Evolutionary conservation across 1,140 invertebrate genomes (phyloP).

Genomic region (Drosophila sucinea): DNA sequence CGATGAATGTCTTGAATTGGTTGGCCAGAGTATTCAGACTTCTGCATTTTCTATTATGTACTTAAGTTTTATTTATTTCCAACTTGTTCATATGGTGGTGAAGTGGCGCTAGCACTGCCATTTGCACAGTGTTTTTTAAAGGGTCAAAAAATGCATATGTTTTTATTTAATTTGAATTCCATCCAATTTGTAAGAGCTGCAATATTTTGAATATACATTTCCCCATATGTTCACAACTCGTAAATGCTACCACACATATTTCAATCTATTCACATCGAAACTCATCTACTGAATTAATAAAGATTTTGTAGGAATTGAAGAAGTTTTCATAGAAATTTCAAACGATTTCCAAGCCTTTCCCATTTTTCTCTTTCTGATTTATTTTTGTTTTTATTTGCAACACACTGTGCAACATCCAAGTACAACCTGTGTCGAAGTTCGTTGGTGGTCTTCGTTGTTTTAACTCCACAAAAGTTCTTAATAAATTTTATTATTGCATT

Average conservation of each 20-base stretch:
- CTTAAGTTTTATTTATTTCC: constrained; percentile 8
- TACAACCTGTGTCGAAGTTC: constrained; percentile 20
- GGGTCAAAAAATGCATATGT: neutral
- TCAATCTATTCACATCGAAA: too few species aligned
- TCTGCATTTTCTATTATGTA: constrained; percentile 14
- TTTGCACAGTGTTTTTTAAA: constrained; percentile 7
- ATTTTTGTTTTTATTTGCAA: neutral
- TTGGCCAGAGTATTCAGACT: constrained; percentile 44
- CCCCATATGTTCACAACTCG: neutral
- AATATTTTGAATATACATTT: neutral
- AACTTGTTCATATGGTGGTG: constrained; percentile 2
- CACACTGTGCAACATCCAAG: neutral
- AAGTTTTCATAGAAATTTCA: too few species aligned
- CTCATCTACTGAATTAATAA: too few species aligned
- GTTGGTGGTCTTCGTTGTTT: constrained; percentile 41
- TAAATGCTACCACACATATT: too few species aligned
- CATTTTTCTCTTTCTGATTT: neutral
- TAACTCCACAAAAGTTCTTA: constrained; percentile 61
- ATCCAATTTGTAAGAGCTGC: neutral
- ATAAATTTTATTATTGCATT: constrained; percentile 63
- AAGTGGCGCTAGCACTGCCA: neutral
- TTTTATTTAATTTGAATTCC: neutral
- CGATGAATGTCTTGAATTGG: constrained; percentile 19
- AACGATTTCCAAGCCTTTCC: neutral
- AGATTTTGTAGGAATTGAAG: too few species aligned